phyloP scores from a whole-genome alignment of 1,140 invertebrate genomes.

The Ceratina australensis region DNA sequence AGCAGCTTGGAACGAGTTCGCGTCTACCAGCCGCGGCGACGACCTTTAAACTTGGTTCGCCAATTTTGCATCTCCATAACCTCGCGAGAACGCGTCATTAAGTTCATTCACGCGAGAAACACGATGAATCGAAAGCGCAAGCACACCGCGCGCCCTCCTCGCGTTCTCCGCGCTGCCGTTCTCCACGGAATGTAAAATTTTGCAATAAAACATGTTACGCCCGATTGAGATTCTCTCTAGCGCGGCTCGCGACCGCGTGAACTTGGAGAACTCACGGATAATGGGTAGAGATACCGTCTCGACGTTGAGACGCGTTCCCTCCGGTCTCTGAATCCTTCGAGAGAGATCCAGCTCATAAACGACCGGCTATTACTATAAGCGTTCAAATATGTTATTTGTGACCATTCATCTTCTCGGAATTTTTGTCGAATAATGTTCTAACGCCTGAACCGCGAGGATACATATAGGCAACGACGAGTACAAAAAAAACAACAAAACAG shows the following conservation, averaged over 20 bases:
- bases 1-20: constrained; percentile 67
- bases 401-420: not conserved
- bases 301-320: not conserved
- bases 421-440: constrained; percentile 28
- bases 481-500: constrained; percentile 14
- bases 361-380: no score
- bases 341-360: not conserved
- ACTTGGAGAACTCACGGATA: constrained; percentile 6
- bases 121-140: constrained; percentile 55
- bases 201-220: constrained; percentile 45
- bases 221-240: constrained; percentile 17
- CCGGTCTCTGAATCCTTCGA: no score
- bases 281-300: not conserved
- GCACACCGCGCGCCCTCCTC: not conserved
- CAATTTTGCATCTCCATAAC: constrained; percentile 65
- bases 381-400: not conserved
- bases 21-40: constrained; percentile 60
- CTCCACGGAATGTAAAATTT: constrained; percentile 40
- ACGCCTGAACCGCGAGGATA: constrained; percentile 20
- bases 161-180: not conserved
- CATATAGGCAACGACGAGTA: constrained; percentile 53
- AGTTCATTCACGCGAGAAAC: constrained; percentile 62
- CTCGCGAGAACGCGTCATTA: constrained; percentile 59
- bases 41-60: constrained; percentile 64
- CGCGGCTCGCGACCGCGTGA: not conserved